phyloP scores from a whole-genome alignment of 2,113 vertebrate genomes.

The Dipodomys stephensi region DNA sequence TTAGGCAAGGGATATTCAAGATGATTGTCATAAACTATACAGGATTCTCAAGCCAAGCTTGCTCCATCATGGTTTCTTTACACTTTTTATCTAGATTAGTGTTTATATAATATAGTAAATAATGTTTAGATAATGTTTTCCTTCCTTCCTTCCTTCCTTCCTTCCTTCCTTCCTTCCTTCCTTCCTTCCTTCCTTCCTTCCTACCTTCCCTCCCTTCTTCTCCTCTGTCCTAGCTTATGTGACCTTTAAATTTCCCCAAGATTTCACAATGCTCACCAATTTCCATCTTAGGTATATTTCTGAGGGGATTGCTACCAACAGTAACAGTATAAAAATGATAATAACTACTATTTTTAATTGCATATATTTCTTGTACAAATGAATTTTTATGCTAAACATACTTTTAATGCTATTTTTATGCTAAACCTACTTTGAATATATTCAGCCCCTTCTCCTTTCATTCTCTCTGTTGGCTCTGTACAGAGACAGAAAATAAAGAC shows the following conservation, averaged over 20 bases:
- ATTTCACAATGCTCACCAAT: not conserved
- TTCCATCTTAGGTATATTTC: not conserved
- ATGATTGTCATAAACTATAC: not conserved
- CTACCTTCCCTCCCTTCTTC: not conserved
- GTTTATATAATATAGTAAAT: no score
- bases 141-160: not conserved
- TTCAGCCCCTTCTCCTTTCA: no score
- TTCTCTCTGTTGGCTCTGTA: no score
- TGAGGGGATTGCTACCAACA: not conserved
- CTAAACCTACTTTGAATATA: no score
- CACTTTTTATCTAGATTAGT: not conserved
- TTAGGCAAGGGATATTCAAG: not conserved
- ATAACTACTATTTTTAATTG: no score
- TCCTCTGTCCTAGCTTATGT: not conserved
- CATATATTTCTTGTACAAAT: no score
- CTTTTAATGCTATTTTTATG: no score
- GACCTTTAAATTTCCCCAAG: not conserved
- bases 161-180: not conserved
- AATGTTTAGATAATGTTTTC: not conserved
- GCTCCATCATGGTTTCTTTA: not conserved
- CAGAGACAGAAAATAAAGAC: no score
- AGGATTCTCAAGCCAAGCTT: not conserved
- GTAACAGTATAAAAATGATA: not conserved
- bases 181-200: not conserved
- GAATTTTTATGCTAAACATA: no score